Evolutionary conservation across 2,113 vertebrate genomes (phyloP).

Genomic region (Callospermophilus lateralis): DNA sequence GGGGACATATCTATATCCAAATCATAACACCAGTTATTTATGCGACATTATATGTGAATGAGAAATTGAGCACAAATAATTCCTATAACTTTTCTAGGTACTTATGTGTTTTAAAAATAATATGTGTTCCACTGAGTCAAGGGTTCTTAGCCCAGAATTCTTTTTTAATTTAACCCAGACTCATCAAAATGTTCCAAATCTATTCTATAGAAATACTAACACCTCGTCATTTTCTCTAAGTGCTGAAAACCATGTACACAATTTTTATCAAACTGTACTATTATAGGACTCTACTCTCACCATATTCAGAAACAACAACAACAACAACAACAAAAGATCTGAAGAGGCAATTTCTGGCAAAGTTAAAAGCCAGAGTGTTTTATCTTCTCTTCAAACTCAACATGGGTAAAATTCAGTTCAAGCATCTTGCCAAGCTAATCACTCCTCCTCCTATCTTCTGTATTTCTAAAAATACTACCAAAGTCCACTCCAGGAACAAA

Average conservation of each 20-base stretch:
- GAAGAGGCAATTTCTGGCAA: not conserved
- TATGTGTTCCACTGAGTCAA: not conserved
- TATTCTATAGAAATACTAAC: slow-evolving; percentile 9
- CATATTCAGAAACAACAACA: not conserved
- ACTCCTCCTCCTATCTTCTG: not conserved
- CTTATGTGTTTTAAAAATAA: not conserved
- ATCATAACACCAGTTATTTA: not conserved
- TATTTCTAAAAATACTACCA: slow-evolving; percentile 13
- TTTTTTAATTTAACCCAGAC: not conserved
- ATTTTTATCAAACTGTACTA: not conserved
- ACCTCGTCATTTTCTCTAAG: not conserved
- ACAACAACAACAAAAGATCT: not conserved
- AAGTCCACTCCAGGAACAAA: slow-evolving; percentile 16
- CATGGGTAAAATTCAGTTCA: not conserved
- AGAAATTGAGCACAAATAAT: not conserved
- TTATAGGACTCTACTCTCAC: not conserved
- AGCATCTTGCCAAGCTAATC: not conserved
- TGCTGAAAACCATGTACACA: not conserved
- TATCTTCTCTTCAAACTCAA: slow-evolving; percentile 22
- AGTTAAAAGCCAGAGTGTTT: not conserved
- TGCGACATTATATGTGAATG: slow-evolving; percentile 23
- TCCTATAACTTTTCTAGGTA: not conserved
- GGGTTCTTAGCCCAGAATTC: not conserved
- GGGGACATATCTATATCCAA: too few relatives aligned
- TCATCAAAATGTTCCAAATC: not conserved